phyloP scores from a whole-genome alignment of 1,140 invertebrate species.

The Drosophila sp. region DNA sequence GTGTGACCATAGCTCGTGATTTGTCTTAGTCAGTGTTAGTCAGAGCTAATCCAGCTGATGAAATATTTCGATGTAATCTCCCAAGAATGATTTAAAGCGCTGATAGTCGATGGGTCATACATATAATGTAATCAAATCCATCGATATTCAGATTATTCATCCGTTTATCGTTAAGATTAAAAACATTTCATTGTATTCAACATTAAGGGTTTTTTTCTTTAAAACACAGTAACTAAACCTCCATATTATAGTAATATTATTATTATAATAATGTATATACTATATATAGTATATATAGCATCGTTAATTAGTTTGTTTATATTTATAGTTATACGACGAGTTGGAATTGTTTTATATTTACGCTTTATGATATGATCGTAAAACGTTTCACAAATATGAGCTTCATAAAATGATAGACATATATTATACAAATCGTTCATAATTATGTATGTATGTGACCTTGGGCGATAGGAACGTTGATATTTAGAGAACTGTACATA shows the following conservation, averaged over 20 bases:
- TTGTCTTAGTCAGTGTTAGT: slow-evolving; percentile 36
- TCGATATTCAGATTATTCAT: too few species aligned
- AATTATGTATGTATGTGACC: slow-evolving; percentile 18
- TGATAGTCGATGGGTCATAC: not conserved
- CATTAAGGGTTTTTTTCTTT: too few species aligned
- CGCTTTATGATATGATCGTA: slow-evolving; percentile 24
- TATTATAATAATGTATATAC: too few species aligned
- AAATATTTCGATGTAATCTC: slow-evolving; percentile 16
- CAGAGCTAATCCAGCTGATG: slow-evolving; percentile 34
- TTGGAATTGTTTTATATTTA: slow-evolving; percentile 13
- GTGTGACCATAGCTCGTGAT: slow-evolving; percentile 32
- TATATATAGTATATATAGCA: too few species aligned
- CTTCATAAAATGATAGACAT: slow-evolving; percentile 9
- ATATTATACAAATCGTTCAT: not conserved
- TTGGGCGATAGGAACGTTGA: slow-evolving; percentile 1
- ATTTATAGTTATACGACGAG: not conserved
- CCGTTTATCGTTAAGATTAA: too few species aligned
- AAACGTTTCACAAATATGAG: slow-evolving; percentile 22
- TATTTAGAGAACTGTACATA: not conserved
- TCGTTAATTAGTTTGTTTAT: slow-evolving; percentile 1
- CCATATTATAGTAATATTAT: too few species aligned
- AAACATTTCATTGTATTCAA: too few species aligned
- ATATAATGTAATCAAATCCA: not conserved
- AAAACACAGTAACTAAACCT: too few species aligned
- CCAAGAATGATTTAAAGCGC: not conserved